These are phyloP conservation scores for Panzeria rudis DNA, from an alignment of 2,888 invertebrate genomes.

Conservation along the genomic window DNA sequence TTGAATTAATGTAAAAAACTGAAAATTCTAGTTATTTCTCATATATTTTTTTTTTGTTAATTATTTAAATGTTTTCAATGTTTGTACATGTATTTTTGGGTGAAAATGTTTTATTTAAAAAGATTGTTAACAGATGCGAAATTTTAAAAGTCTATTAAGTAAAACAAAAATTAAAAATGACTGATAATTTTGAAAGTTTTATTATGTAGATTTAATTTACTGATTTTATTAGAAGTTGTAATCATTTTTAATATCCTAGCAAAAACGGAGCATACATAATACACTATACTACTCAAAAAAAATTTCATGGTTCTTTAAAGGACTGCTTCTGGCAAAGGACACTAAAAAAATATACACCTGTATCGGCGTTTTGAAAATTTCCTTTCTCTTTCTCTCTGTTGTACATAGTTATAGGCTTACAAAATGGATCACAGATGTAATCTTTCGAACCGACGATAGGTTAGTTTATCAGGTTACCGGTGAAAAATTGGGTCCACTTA, in stretches of 20 bases:
- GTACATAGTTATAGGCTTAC: too few relatives aligned
- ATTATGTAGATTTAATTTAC: not conserved
- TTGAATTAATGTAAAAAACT: conserved; percentile 48
- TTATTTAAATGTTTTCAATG: conserved; percentile 52
- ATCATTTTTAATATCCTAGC: not conserved
- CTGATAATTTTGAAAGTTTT: not conserved
- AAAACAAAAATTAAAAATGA: not conserved
- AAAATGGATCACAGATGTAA: too few relatives aligned
- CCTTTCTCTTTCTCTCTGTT: too few relatives aligned
- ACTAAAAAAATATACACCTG: too few relatives aligned
- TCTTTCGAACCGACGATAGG: too few relatives aligned
- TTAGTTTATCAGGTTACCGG: too few relatives aligned
- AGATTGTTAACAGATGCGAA: conserved; percentile 7
- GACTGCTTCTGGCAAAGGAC: too few relatives aligned
- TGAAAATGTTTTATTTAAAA: not conserved
- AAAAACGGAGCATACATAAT: too few relatives aligned
- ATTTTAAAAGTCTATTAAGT: conserved; percentile 24
- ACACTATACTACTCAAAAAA: too few relatives aligned
- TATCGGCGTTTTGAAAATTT: too few relatives aligned
- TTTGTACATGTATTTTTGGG: conserved; percentile 29
- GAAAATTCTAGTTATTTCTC: conserved; percentile 3
- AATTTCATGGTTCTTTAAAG: too few relatives aligned
- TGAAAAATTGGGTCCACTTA: too few relatives aligned
- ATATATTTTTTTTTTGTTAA: conserved; percentile 62
- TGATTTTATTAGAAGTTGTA: not conserved